phyloP scores from a whole-genome alignment of 2,113 vertebrate species.

The Corapipo altera region DNA sequence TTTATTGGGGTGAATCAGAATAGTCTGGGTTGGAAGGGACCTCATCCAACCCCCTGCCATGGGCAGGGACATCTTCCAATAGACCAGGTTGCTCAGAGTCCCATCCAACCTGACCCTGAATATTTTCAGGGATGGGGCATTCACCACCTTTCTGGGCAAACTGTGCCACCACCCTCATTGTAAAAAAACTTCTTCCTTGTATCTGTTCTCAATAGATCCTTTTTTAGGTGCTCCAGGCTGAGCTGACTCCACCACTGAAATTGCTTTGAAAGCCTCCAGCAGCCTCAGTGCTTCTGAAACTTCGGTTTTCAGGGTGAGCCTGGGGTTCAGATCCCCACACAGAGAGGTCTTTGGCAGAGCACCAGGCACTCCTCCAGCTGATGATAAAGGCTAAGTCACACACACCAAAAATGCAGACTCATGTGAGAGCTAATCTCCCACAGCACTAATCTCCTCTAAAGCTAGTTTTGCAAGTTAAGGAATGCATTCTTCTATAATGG shows the following conservation, averaged over 20 bases:
- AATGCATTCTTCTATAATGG: not conserved
- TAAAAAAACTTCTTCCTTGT: not conserved
- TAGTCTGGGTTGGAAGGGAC: not conserved
- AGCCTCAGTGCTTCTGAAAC: not conserved
- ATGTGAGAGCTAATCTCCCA: not conserved
- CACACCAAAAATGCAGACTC: not conserved
- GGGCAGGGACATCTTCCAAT: not conserved
- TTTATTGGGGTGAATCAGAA: not conserved
- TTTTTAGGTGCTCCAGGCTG: not conserved
- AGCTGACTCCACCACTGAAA: not conserved
- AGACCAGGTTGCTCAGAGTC: not conserved
- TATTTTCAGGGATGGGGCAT: not conserved
- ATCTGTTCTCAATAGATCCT: not conserved
- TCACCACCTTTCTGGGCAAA: not conserved
- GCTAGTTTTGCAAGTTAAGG: not conserved
- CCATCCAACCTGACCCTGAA: not conserved
- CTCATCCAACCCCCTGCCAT: not conserved
- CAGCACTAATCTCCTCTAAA: constrained; percentile 3
- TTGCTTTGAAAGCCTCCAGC: not conserved
- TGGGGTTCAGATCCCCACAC: not conserved
- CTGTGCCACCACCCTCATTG: not conserved
- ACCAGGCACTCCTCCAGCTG: not conserved
- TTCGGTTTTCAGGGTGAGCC: not conserved
- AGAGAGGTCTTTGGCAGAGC: not conserved
- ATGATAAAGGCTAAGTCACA: not conserved